Evolutionary conservation across 2,797 vertebrate species (phyloP).

Genomic region (Ceryle rudis): DNA sequence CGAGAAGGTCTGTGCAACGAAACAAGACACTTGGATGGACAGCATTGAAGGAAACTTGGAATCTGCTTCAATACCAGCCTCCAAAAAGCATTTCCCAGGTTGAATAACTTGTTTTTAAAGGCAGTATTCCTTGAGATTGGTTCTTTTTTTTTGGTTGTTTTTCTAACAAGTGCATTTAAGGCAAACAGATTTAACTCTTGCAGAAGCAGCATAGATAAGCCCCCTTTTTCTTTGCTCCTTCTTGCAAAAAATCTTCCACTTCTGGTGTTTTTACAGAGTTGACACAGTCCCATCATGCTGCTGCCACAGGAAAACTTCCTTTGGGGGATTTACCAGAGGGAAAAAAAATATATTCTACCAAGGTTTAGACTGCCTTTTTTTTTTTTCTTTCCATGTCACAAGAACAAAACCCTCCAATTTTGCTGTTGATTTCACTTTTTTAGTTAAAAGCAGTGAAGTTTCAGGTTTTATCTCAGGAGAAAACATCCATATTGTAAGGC

Average conservation of each 20-base stretch:
- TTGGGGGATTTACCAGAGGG: background rate
- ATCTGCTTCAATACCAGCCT: background rate
- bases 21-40: background rate
- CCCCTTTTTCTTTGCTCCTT: background rate
- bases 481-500: background rate
- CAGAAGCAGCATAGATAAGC: background rate
- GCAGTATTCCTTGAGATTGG: background rate
- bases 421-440: background rate
- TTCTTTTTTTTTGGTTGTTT: background rate
- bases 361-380: background rate
- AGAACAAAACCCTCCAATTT: background rate
- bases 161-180: conserved; percentile 25
- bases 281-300: background rate
- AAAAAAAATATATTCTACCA: too few species aligned
- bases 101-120: conserved; percentile 31
- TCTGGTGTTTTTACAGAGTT: background rate
- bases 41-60: conserved; percentile 26
- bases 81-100: conserved; percentile 27
- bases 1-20: background rate
- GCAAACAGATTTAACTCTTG: background rate
- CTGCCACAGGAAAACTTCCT: background rate
- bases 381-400: background rate
- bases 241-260: background rate
- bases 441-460: background rate
- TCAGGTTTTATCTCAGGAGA: background rate